These are phyloP conservation scores for Noctuana brunneofusca DNA, from an alignment of 2,888 invertebrate genomes.

Conservation along the genomic window DNA sequence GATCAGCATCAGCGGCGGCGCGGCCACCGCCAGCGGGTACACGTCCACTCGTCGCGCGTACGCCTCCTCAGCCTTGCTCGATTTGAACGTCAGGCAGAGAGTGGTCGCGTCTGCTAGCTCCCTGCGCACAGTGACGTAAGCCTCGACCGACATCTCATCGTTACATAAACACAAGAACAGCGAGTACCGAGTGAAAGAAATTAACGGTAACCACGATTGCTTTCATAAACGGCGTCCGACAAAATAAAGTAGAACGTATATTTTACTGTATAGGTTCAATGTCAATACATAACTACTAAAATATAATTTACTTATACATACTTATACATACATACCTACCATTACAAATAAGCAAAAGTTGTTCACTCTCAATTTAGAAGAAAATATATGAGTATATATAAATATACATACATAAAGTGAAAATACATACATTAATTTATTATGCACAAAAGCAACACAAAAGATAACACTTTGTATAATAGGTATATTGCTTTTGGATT, in stretches of 20 bases:
- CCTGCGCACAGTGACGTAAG: constrained; percentile 49
- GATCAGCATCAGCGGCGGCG: constrained; percentile 71
- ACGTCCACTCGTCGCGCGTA: constrained; percentile 63
- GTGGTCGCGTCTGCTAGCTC: constrained; percentile 73
- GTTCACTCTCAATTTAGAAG: no score
- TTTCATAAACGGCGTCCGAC: not conserved
- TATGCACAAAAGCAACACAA: no score
- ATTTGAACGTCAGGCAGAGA: constrained; percentile 69
- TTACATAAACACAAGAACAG: constrained; percentile 21
- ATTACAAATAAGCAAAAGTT: not conserved
- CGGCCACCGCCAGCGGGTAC: constrained; percentile 63
- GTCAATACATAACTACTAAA: not conserved
- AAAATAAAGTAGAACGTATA: not conserved
- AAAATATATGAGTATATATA: no score
- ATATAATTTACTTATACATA: not conserved
- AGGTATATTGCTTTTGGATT: no score
- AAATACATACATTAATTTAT: no score
- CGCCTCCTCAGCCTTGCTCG: constrained; percentile 58
- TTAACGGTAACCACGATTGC: not conserved
- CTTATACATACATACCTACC: not conserved
- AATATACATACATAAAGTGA: no score
- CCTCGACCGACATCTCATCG: constrained; percentile 35
- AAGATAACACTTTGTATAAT: no score
- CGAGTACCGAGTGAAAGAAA: constrained; percentile 16
- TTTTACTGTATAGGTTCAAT: not conserved